Conservation (phyloP, 2,113 vertebrate species). For the Muntiacus reevesi region DNA sequence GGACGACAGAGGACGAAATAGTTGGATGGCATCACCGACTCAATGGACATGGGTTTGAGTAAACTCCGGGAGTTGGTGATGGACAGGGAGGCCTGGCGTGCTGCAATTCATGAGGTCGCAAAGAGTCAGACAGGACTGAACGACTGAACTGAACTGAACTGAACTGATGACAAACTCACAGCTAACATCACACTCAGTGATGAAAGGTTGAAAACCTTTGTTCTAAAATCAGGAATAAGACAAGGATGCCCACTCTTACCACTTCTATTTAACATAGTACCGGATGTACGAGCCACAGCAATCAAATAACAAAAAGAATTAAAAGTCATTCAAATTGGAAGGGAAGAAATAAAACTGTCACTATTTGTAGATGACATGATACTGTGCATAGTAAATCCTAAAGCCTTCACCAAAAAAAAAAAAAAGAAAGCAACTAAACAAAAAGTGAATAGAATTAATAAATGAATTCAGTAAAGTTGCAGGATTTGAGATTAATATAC, state of each 20-base stretch:
- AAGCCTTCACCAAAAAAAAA: background rate
- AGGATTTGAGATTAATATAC: background rate
- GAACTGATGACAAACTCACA: background rate
- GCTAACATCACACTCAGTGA: background rate
- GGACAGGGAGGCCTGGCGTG: background rate
- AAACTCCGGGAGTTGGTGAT: background rate
- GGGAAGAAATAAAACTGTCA: background rate
- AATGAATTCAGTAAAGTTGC: background rate
- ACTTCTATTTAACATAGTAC: background rate
- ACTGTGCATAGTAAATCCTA: background rate
- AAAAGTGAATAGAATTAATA: background rate
- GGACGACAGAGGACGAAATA: background rate
- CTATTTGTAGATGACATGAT: background rate
- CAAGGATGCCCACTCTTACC: background rate
- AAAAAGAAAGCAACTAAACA: background rate
- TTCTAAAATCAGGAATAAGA: background rate
- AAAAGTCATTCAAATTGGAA: background rate
- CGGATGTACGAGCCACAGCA: background rate
- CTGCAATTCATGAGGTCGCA: background rate
- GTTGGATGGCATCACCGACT: background rate
- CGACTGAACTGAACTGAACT: background rate
- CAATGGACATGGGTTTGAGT: background rate
- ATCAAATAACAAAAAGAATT: background rate
- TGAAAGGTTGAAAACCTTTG: background rate
- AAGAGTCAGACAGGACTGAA: rapidly evolving